Percentiles rank a stretch among this genome's conserved stretches.
Evolutionary conservation across 2,113 vertebrate species (phyloP).

Genomic region (Ochotona curzoniae): DNA sequence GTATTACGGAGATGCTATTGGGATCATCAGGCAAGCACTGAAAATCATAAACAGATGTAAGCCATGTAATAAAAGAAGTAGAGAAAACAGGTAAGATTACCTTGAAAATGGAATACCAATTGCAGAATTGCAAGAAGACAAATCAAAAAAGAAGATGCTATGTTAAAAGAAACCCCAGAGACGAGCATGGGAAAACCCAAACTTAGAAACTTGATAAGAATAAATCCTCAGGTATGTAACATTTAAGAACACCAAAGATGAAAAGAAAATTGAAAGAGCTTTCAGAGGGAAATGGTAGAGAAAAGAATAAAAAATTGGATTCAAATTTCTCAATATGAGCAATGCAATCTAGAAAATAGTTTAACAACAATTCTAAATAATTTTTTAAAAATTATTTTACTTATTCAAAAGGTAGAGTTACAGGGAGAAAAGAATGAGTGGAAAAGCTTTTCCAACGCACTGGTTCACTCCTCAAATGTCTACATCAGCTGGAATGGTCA

Average conservation of each 20-base stretch:
- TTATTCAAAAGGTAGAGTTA: too few species aligned
- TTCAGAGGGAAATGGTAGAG: neutral
- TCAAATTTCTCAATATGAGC: neutral
- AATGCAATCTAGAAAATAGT: neutral
- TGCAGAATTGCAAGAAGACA: neutral
- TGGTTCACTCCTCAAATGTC: too few species aligned
- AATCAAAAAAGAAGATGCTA: constrained; percentile 3
- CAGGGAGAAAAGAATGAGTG: too few species aligned
- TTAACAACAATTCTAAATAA: neutral
- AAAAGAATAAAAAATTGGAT: neutral
- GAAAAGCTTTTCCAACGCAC: too few species aligned
- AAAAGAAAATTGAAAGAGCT: neutral
- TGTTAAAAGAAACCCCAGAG: constrained; percentile 4
- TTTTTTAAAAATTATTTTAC: too few species aligned
- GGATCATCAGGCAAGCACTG: neutral
- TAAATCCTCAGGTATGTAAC: neutral
- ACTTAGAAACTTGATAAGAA: neutral
- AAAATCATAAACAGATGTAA: neutral
- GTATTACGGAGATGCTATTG: neutral
- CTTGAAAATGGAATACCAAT: neutral
- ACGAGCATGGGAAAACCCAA: neutral
- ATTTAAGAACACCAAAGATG: neutral
- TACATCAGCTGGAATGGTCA: too few species aligned
- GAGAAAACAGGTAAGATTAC: neutral
- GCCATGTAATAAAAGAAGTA: neutral